Base-by-base conservation (phyloP, 1,140 invertebrate genomes). In the Calycopis cecrops region DNA sequence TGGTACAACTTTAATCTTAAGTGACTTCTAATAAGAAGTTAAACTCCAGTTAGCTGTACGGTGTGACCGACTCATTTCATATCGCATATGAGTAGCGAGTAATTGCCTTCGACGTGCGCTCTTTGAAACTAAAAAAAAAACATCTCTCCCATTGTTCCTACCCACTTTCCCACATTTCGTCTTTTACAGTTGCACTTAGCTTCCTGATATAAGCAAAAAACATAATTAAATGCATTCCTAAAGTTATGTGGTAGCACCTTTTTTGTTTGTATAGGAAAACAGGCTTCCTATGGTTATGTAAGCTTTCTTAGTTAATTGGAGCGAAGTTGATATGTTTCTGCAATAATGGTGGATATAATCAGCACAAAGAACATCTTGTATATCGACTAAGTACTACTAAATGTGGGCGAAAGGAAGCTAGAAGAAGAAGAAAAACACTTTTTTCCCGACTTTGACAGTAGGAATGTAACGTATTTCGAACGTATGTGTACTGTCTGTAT, bases 111-210 rank as follows among this genome's bases (percentile, higher is more conserved):
- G 77, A 83, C 69, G 71, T 72, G 73, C 75, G 71, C 79, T 83
- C 79, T 85, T 85, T 67, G 76, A 75, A 78, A 73, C 82, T 78
- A 85, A 85, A 85, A 85, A 85, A 85, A 82, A 81, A 81, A 77
- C 67, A 76, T 77, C 73, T 83, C 75, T 77, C 71, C 64, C 68
- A 85, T 85, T 85, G 79, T 83, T 73, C 57, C 65, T 59, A 60
- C 57, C 65, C 55, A 75, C 76, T 71, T 77, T 85, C 81, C 78
- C 82, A 85, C 82, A 83, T 83, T 83, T 85, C 76, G 79, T 71
- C 71, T 71, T 76, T 79, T 83, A 85, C 82, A 72, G 82, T 79
- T 83, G 75, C 73, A 69, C 66, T 65, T 67, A 50, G 62, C 82
- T 85, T 85, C 82, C 82, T 83, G 67, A 73, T 79, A 73, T 71